Conservation (phyloP, 2,113 vertebrate species). For the Nannospalax galili region DNA sequence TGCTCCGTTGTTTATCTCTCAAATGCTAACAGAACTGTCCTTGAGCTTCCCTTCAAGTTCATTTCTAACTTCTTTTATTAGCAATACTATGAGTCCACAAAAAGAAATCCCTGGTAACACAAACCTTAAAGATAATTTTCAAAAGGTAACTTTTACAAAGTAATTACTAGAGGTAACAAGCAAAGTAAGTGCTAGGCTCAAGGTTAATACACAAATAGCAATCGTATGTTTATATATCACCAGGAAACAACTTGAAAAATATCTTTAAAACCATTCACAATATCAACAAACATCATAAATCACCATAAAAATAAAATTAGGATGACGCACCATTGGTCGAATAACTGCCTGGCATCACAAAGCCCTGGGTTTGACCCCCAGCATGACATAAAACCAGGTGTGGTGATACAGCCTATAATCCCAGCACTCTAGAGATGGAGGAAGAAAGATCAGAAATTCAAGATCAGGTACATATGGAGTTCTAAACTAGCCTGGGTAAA, state of each 20-base stretch:
- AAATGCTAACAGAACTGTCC: background rate
- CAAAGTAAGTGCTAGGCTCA: background rate
- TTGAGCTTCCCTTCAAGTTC: background rate
- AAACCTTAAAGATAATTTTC: background rate
- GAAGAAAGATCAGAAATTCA: background rate
- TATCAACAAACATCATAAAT: constrained; percentile 46
- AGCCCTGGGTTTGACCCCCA: background rate
- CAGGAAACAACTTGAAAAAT: constrained; percentile 10
- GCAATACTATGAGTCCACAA: background rate
- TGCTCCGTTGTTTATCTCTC: background rate
- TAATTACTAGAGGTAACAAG: constrained; percentile 35
- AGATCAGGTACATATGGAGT: background rate
- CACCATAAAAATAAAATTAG: constrained; percentile 1
- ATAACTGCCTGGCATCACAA: background rate
- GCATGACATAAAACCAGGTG: background rate
- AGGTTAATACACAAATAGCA: constrained; percentile 30
- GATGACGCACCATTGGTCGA: too few relatives aligned
- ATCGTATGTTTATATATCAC: background rate
- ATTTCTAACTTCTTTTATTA: background rate
- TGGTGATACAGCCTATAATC: background rate
- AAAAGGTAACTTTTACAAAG: constrained; percentile 30
- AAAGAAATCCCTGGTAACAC: background rate
- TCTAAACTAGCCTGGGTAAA: background rate
- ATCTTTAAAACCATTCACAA: background rate
- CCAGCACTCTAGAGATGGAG: background rate